Base-by-base conservation (phyloP, 2,113 vertebrate species). In the Bos javanicus region DNA sequence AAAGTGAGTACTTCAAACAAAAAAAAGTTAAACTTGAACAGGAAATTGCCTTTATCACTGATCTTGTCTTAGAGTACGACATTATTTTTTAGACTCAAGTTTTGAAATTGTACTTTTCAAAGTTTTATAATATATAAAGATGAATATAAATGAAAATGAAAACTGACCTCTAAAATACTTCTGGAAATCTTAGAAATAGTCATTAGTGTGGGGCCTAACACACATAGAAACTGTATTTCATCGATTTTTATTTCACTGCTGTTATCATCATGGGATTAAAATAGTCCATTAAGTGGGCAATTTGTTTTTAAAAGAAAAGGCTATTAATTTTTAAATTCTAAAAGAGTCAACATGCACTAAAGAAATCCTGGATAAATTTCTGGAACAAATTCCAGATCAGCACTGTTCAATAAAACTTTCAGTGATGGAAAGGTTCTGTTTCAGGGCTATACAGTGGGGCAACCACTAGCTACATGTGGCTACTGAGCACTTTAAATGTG, bases 101-200 rank as follows among this genome's bases (percentile, higher is more conserved):
- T 97, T 93, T 94, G 28, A 83, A 95, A 64, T 36, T 78, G 90
- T 43, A 89, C 43, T 91, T 83, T 87, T 87, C 60, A 57, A 78
- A 71, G 48, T 64, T 93, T 94, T 46, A 33, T 76, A 62, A 84
- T 52, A 78, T 74, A 60, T 62, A 71, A 85, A 90, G 50, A n/a
- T 25, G 5, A 80, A 62, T 36, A 56, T 16, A 62, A 60, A 54
- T 46, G 50, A 91, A 82, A 87, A 62, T 59, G 3, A 92, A 88
- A 95, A 82, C 12, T 88, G 33, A 57, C 11, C 11, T 87, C 92
- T 39, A 83, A 93, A 76, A 46, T 76, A 67, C 23, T 76, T 80
- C 48, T 64, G 19, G 7, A 91, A 90, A 89, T 80, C 57, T 80
- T 94, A 52, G n/a, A 94, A 95, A 96, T 15, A 94, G 96, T 90